A percentile compares a stretch with the other conserved stretches of the same genome.
Conservation (phyloP, 2,113 vertebrate genomes). For the Emydura subglobosa region DNA sequence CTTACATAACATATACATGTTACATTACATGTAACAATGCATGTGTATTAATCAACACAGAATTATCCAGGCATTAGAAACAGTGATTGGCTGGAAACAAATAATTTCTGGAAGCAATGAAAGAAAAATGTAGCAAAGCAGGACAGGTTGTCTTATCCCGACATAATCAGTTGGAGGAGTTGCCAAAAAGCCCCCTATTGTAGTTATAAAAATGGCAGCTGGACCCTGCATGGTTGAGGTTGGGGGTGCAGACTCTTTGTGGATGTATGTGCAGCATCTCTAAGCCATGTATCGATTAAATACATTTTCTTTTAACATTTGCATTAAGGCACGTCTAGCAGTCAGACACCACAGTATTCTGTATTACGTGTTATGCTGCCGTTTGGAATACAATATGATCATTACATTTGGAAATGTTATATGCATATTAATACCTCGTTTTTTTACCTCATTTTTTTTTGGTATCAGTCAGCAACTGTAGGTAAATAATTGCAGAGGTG, state of each 20-base stretch:
- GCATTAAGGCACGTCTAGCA: conserved; percentile 56
- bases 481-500: conserved; percentile 79
- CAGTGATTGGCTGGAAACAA: not conserved
- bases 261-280: conserved; percentile 18
- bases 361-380: conserved; percentile 73
- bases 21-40: not conserved
- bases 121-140: not conserved
- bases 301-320: conserved; percentile 36
- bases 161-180: conserved; percentile 6
- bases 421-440: conserved; percentile 84
- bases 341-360: conserved; percentile 73
- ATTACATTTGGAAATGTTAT: conserved; percentile 80
- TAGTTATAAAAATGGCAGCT: not conserved
- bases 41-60: conserved; percentile 20
- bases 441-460: conserved; percentile 82
- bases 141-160: not conserved
- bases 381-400: conserved; percentile 74
- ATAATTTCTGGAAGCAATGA: conserved; percentile 5
- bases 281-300: conserved; percentile 40
- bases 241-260: conserved; percentile 3
- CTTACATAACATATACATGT: conserved; percentile 2
- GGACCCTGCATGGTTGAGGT: not conserved
- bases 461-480: conserved; percentile 80
- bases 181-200: not conserved
- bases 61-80: conserved; percentile 17